phyloP scores from a whole-genome alignment of 2,113 vertebrate genomes.

The Alouatta palliata region DNA sequence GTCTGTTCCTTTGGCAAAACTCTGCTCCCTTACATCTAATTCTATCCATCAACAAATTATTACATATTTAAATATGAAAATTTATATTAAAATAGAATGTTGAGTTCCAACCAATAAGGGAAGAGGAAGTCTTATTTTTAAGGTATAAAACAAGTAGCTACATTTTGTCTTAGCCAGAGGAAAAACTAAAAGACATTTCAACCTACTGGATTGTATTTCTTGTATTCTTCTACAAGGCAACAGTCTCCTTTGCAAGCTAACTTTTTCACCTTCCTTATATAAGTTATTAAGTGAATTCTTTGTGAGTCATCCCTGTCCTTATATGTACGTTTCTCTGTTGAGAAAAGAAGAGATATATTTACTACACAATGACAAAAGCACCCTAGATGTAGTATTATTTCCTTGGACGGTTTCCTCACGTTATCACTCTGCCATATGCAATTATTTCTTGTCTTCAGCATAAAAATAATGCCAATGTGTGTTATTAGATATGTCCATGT shows the following conservation, averaged over 20 bases:
- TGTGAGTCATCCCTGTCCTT: not conserved
- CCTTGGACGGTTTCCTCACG: not conserved
- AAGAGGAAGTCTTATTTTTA: not conserved
- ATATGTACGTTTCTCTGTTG: not conserved
- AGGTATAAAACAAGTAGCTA: not conserved
- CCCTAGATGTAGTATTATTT: not conserved
- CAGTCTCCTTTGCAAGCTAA: not conserved
- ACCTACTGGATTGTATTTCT: not conserved
- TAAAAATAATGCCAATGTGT: not conserved
- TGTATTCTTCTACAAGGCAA: not conserved
- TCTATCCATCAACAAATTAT: not conserved
- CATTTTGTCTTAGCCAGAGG: not conserved
- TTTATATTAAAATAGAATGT: not conserved
- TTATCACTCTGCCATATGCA: not conserved
- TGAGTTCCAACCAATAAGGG: not conserved
- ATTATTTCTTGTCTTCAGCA: not conserved
- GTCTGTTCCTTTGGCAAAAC: not conserved
- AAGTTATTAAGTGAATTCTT: not conserved
- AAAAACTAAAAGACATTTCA: constrained; percentile 13
- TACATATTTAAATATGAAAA: not conserved
- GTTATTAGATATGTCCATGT: not conserved
- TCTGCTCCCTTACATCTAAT: not conserved
- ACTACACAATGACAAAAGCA: not conserved
- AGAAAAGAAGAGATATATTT: not conserved
- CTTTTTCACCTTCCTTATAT: not conserved